Evolutionary conservation across 2,888 invertebrate species (phyloP), one percentile per base, ranked within the genome.

Genomic region (Mamestra brassicae): DNA sequence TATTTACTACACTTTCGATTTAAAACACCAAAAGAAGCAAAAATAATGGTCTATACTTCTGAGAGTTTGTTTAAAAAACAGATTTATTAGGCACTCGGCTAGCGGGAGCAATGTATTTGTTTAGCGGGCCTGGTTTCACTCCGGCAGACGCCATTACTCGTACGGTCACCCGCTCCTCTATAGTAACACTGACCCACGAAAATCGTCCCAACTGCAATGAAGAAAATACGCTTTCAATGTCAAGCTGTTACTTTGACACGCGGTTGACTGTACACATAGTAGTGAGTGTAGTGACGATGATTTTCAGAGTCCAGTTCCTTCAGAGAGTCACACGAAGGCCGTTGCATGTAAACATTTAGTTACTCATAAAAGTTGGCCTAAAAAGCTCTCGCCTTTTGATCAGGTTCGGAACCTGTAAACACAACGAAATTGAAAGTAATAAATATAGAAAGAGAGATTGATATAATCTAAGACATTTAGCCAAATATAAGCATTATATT

Each of bases 71-170:
- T 87, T 88, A 78, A 81, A 81, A 83, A 85, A 69, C 74, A 86
- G 79, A 87, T 89, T 88, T 88, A 87, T 85, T 84, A 74, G 83
- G 64, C 79, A 73, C 71, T 81, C 73, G 65, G 74, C 67, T 65
- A 71, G 74, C 74, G 70, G 85, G 81, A 81, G 71, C 81, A 71
- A 71, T 83, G 76, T 83, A 85, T 86, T 88, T 86, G 86, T 88
- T 86, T 87, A 78, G 62, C 65, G 66, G 68, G 81, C 83, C 88
- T 88, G 87, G 86, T 80, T 88, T 88, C 74, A 78, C 82, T 87
- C 86, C 66, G 36, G 4, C 54, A 26, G 54, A 26, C 54, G 74
- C 81, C 72, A 87, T 88, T 86, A 88, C 79, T 82, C 26, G 61
- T 55, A 55, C 73, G 45, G 74, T 78, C 74, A 70, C 78, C 47